Conservation (phyloP, 2,888 invertebrate species). For the Patella ulyssiponensis region DNA sequence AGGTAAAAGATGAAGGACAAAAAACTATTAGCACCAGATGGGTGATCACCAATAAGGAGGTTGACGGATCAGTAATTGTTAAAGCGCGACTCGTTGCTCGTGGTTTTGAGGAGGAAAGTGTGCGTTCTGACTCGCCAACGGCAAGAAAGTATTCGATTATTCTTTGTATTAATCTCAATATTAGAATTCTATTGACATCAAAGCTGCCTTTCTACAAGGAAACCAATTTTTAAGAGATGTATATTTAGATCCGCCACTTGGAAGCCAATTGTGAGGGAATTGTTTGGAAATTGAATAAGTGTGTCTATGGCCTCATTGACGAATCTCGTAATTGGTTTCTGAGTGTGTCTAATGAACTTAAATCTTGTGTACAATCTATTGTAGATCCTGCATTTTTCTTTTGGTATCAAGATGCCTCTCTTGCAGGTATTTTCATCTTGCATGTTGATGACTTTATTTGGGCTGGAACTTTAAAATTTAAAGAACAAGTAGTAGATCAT, state of each 20-base stretch:
- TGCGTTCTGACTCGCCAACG: constrained; percentile 23
- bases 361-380: constrained; percentile 30
- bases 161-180: constrained; percentile 13
- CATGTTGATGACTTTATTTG: constrained; percentile 43
- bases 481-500: constrained; percentile 26
- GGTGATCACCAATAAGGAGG: constrained; percentile 21
- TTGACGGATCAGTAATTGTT: neutral
- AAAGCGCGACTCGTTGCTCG: constrained; percentile 20
- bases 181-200: constrained; percentile 18
- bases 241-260: no score
- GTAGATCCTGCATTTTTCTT: constrained; percentile 39
- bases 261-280: no score
- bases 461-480: no score
- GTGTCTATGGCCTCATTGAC: constrained; percentile 29
- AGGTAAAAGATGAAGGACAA: constrained; percentile 12
- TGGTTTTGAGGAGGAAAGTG: constrained; percentile 22
- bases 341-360: constrained; percentile 33
- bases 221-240: neutral
- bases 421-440: constrained; percentile 32
- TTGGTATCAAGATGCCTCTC: constrained; percentile 21
- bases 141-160: constrained; percentile 17
- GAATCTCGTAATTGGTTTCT: constrained; percentile 29
- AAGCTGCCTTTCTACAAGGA: constrained; percentile 23
- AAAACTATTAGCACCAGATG: constrained; percentile 21
- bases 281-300: constrained; percentile 17